Base-by-base conservation (phyloP, 1,140 invertebrate species). In the Zaprionus nigranus region DNA sequence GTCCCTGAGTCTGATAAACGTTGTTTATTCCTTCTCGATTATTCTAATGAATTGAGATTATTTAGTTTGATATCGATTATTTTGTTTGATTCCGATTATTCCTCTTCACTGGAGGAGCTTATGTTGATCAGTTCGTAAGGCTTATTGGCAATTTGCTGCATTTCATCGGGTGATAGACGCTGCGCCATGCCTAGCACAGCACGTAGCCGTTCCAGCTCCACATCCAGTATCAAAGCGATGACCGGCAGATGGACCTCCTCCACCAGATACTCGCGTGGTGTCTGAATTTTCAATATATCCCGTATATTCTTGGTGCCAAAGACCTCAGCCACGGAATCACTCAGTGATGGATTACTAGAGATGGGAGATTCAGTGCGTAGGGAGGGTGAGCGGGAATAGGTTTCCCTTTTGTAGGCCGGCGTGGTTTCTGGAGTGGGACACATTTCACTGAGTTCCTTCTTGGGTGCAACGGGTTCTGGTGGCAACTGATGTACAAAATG, bases 401-500 rank as follows among this genome's bases (percentile, higher is more conserved):
- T 2, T 13, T 53, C n/a, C 15, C 11, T 12, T 24, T 43, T 49
- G 2, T 34, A 11, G 0, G 15, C n/a, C 13, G 36, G 56, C 9
- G 43, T 70, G 2, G 40, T 15, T 26, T 72, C 63, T 5, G 40
- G 26, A 2, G 75, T 66, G 5, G 68, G 49, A 20, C 68, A 30
- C 7, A 75, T 15, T 30, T 71, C 34, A 13, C 17, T 12, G 5
- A 67, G 15, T 12, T 61, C 15, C n/a, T 46, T 17, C 7, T 24
- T 4, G 17, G 5, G 5, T 24, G 36, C 0, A n/a, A 7, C 56
- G 11, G 72, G 49, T 2, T 58, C 43, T 3, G 28, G 30, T 15
- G 82, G 82, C 60, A 85, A 13, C 26, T 87, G 84, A 38, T 88
- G 81, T 36, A 83, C 22, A 36, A 87, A 87, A 9, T 87, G 85